Base-by-base conservation (phyloP, 1,140 invertebrate genomes). In the Ostrea denselamellosa region DNA sequence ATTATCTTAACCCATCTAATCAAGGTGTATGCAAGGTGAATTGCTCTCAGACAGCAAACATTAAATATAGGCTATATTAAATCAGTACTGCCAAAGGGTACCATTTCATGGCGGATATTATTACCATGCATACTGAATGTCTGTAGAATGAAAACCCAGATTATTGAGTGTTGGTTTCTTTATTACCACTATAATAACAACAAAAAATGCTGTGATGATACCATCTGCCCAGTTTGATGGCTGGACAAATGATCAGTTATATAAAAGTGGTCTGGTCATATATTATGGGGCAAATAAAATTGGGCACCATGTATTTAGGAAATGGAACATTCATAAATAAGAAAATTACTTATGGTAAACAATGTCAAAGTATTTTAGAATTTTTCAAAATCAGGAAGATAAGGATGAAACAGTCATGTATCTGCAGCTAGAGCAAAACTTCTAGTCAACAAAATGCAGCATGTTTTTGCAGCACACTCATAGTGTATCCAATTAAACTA, bases 21-120 rank as follows among this genome's bases (percentile, higher is more conserved):
- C 68, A 77, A 77, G 68, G 28, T 77, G 68, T 77, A 77, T 77
- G 68, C 68, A 77, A 77, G 28, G 68, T 28, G 68, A 77, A 68
- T 25, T 68, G 7, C 22, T 68, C 65, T n/a, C 34, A n/a, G 22
- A 34, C 14, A 34, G 68, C 22, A 10, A 62, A n/a, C 58, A 62
- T 62, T 62, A 17, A 62, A 62, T 62, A n/a, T 19, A 17, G 56
- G 17, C 17, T 7, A 19, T 62, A 19, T 62, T 17, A 62, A 62
- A 62, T 62, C 56, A 62, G n/a, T 62, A 62, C 14, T 62, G 56
- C 17, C 56, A 28, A 25, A 34, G 25, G 25, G 68, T 77, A 77
- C 28, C 68, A 34, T 77, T 28, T 77, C 68, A 7, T 77, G 68
- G 14, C 4, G 8, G 22, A 77, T 77, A 12, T 77, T 77, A 34